Percentiles rank a stretch among this genome's conserved stretches.
Conservation (phyloP, 2,888 invertebrate species). For the Dorcus hopei region DNA sequence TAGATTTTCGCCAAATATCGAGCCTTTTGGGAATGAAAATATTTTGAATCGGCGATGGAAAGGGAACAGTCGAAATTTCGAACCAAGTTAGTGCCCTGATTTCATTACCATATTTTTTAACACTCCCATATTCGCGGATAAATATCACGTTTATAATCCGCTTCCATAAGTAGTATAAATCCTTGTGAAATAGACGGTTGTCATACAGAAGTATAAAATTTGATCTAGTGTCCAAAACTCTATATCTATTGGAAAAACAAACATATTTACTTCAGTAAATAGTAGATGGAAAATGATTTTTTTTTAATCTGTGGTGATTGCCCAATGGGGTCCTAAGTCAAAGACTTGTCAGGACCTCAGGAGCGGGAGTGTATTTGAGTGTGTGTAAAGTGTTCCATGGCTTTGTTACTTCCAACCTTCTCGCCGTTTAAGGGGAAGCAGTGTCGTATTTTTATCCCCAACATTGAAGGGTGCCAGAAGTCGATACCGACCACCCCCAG, state of each 20-base stretch:
- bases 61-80: constrained; percentile 70
- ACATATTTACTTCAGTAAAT: no score
- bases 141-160: constrained; percentile 73
- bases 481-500: no score
- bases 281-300: not conserved
- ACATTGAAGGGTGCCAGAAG: no score
- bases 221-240: constrained; percentile 67
- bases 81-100: constrained; percentile 57
- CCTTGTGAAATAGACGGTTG: constrained; percentile 60
- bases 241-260: constrained; percentile 51
- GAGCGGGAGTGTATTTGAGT: no score
- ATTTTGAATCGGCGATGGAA: constrained; percentile 60
- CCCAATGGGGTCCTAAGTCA: no score
- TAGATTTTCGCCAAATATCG: constrained; percentile 65
- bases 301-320: no score
- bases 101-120: constrained; percentile 23
- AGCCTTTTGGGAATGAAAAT: constrained; percentile 61
- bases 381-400: no score
- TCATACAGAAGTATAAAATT: constrained; percentile 72
- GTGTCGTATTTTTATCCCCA: no score
- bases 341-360: no score
- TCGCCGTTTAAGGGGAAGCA: no score
- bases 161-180: constrained; percentile 72
- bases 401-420: no score
- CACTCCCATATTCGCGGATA: constrained; percentile 55